Evolutionary conservation across 92 coral and sea anemone species (phyloP).

Genomic region (Epizoanthus stellaris): DNA sequence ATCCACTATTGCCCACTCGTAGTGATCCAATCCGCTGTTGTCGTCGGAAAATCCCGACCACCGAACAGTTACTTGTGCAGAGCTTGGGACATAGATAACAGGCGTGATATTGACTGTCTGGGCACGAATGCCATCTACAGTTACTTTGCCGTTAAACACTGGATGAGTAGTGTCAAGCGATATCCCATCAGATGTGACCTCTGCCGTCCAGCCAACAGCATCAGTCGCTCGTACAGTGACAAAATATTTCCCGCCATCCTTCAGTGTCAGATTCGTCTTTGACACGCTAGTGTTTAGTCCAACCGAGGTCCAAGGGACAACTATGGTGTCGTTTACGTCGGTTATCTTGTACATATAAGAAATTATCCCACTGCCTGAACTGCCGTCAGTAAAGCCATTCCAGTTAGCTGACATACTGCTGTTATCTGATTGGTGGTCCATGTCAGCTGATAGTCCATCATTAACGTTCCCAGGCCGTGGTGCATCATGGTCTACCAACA

Average conservation of each 20-base stretch:
- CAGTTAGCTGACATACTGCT: constrained; percentile 79
- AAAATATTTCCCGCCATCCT: constrained; percentile 67
- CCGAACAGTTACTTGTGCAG: constrained; percentile 57
- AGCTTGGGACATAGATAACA: constrained; percentile 72
- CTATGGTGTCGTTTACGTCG: constrained; percentile 47
- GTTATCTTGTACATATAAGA: constrained; percentile 65
- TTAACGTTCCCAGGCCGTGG: constrained; percentile 84
- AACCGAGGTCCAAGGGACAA: constrained; percentile 80
- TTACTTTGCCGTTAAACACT: constrained; percentile 81
- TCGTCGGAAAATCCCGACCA: constrained; percentile 89
- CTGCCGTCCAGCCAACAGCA: constrained; percentile 73
- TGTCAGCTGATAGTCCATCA: constrained; percentile 78
- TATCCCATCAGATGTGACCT: constrained; percentile 77
- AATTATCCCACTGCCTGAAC: constrained; percentile 86
- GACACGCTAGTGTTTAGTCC: constrained; percentile 72
- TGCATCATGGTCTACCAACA: constrained; percentile 88
- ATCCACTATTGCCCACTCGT: constrained; percentile 74
- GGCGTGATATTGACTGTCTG: constrained; percentile 65
- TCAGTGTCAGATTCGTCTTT: constrained; percentile 57
- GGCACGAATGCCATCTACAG: constrained; percentile 62
- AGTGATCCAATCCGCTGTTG: constrained; percentile 78
- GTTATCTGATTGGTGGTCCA: constrained; percentile 79
- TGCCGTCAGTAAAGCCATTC: constrained; percentile 85
- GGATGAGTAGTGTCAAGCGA: constrained; percentile 83
- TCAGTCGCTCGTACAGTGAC: constrained; percentile 84